Evolutionary conservation across 2,113 vertebrate genomes (phyloP).

Genomic region (Rhea pennata): DNA sequence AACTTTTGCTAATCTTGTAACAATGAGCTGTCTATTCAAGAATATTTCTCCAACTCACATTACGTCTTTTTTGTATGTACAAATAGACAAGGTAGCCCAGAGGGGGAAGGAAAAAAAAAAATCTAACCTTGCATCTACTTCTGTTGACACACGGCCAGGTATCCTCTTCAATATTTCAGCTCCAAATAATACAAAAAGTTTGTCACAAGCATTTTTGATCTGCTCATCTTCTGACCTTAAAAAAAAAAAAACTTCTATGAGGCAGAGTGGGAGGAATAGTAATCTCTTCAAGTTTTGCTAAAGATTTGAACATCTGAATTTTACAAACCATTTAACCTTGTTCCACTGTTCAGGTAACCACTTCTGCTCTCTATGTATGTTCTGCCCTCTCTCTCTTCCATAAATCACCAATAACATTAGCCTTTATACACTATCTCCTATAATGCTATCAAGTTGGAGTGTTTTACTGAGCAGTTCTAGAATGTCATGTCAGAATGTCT

Average conservation of each 20-base stretch:
- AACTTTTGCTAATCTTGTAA: neutral
- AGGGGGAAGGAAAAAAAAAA: neutral
- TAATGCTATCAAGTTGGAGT: neutral
- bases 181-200: constrained; percentile 94
- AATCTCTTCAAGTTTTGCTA: neutral
- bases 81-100: neutral
- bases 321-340: neutral
- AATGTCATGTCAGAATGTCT: neutral
- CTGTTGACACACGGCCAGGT: constrained; percentile 95
- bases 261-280: no score
- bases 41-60: neutral
- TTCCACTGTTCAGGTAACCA: neutral
- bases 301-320: neutral
- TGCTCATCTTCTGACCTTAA: constrained; percentile 89
- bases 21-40: neutral
- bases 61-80: neutral
- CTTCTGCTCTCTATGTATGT: neutral
- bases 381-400: neutral
- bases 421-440: neutral
- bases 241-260: neutral
- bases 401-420: neutral
- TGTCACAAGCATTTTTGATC: constrained; percentile 88
- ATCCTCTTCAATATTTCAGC: constrained; percentile 95
- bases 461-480: neutral
- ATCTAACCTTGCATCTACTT: constrained; percentile 94